Percentiles rank a stretch among this genome's conserved stretches.
Evolutionary conservation across 2,888 invertebrate species (phyloP).

Genomic region (Nebria salina): DNA sequence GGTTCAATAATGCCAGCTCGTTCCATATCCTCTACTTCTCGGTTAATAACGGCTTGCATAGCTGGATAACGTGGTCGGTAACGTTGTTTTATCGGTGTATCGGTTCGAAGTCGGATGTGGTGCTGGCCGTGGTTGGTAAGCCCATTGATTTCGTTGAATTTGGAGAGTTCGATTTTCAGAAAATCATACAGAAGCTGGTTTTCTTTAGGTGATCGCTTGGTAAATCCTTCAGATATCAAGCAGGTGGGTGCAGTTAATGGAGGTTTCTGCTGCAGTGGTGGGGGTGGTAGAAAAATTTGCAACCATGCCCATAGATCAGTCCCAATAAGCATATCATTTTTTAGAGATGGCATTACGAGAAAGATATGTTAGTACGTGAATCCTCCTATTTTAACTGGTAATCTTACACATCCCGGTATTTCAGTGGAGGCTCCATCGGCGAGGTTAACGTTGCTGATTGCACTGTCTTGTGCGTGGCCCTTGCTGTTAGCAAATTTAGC

Average conservation of each 20-base stretch:
- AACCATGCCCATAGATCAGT: not conserved
- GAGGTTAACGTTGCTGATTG: not conserved
- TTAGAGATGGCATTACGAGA: not conserved
- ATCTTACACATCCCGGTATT: not conserved
- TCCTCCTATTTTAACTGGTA: not conserved
- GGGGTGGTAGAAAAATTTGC: no score
- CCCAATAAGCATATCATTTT: not conserved
- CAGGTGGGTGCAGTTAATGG: no score
- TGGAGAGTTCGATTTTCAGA: no score
- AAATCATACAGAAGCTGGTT: no score
- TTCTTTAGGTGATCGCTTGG: no score
- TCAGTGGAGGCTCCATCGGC: not conserved
- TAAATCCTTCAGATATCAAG: no score
- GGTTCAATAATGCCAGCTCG: slow-evolving; percentile 16
- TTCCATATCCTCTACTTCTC: not conserved
- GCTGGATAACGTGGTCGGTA: slow-evolving; percentile 17
- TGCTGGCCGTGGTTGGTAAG: not conserved
- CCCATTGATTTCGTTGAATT: not conserved
- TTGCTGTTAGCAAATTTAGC: not conserved
- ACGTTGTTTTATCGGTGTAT: slow-evolving; percentile 18
- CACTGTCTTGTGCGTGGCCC: not conserved
- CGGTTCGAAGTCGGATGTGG: not conserved
- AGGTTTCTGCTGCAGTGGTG: no score
- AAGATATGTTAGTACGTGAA: not conserved
- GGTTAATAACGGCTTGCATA: slow-evolving; percentile 5